These are phyloP conservation scores for Tetanocera ferruginea DNA, from an alignment of 2,888 invertebrate genomes.

Conservation along the genomic window DNA sequence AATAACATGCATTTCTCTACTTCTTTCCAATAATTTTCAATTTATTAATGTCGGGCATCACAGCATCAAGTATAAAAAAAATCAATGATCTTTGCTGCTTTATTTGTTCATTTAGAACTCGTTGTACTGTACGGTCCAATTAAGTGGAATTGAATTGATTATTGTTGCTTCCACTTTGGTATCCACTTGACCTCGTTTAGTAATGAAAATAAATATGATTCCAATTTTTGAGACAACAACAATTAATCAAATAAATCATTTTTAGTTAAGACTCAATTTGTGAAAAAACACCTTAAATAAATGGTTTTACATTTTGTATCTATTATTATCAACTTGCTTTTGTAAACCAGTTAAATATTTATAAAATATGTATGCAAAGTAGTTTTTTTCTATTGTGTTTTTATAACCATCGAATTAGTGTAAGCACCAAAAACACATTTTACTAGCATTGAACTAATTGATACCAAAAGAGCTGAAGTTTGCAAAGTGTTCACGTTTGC, in stretches of 20 bases:
- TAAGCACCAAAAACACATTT: too few species aligned
- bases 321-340: too few species aligned
- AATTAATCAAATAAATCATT: not conserved
- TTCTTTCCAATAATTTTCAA: not conserved
- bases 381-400: not conserved
- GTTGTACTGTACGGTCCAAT: constrained; percentile 26
- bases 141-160: constrained; percentile 28
- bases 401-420: too few species aligned
- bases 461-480: too few species aligned
- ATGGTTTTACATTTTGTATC: too few species aligned
- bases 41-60: not conserved
- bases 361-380: not conserved
- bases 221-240: not conserved
- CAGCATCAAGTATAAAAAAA: not conserved
- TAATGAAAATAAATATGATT: constrained; percentile 33
- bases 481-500: too few species aligned
- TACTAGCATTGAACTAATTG: too few species aligned
- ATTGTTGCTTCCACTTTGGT: constrained; percentile 19
- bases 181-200: constrained; percentile 35
- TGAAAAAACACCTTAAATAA: too few species aligned
- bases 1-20: too few species aligned
- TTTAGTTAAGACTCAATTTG: not conserved
- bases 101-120: constrained; percentile 15
- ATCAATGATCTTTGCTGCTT: constrained; percentile 18
- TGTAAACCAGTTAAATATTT: not conserved